These are phyloP conservation scores for Bombus turneri DNA, from an alignment of 1,140 invertebrate genomes.

Conservation along the genomic window DNA sequence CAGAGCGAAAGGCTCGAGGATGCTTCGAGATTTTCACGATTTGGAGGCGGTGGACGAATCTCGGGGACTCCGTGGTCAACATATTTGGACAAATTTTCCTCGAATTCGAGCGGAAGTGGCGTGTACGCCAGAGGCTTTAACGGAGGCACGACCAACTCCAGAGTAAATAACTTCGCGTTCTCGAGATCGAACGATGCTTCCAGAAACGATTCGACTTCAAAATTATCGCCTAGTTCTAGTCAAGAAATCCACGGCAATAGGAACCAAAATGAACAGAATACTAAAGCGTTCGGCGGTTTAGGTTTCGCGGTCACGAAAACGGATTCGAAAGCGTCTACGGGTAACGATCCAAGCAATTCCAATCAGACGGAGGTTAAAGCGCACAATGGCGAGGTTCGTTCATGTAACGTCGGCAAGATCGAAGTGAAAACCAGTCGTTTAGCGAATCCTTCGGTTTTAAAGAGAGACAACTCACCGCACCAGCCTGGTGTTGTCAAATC, in stretches of 20 bases:
- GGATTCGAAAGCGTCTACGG: constrained; percentile 27
- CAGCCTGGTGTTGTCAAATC: constrained; percentile 40
- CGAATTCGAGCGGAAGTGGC: constrained; percentile 51
- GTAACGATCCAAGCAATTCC: not conserved
- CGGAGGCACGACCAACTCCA: constrained; percentile 50
- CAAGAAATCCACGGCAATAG: constrained; percentile 50
- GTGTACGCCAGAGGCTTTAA: constrained; percentile 67
- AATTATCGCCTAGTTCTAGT: constrained; percentile 51
- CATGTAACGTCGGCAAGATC: constrained; percentile 7
- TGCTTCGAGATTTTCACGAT: constrained; percentile 84
- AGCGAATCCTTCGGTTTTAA: constrained; percentile 22
- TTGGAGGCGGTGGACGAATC: constrained; percentile 83
- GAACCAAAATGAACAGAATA: constrained; percentile 34
- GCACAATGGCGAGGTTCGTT: constrained; percentile 31
- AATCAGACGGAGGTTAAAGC: constrained; percentile 55
- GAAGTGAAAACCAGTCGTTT: constrained; percentile 22
- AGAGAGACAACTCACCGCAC: constrained; percentile 34
- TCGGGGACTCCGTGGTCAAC: constrained; percentile 85
- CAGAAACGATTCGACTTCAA: constrained; percentile 41
- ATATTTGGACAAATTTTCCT: constrained; percentile 84
- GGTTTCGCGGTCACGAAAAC: not conserved
- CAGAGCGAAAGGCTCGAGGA: constrained; percentile 88
- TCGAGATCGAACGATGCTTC: constrained; percentile 56
- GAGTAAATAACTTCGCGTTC: constrained; percentile 71
- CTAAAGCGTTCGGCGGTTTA: constrained; percentile 25